Base-by-base conservation (phyloP, 2,113 vertebrate genomes). In the Anhinga rufa region DNA sequence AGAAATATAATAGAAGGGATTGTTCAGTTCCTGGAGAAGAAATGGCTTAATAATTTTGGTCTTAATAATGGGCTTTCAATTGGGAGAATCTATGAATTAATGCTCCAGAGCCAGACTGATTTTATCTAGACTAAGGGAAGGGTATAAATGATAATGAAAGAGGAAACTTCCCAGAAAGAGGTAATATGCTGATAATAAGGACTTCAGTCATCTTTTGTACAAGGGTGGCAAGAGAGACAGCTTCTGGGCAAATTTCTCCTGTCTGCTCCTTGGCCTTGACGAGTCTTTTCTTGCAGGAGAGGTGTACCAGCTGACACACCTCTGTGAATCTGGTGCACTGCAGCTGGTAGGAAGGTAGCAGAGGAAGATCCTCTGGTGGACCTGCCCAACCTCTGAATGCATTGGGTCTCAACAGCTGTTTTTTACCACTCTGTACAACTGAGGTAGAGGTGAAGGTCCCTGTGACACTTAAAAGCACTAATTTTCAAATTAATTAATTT, bases 361-460 rank as follows among this genome's bases (percentile, higher is more conserved):
- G 44, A 46, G 44, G 44, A 46, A 46, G 44, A 46, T 46, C 17
- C 7, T 48, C 42, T 75, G 34, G 7, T 32, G 36, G 25, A 24
- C 6, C 3, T 60, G 22, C 6, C 3, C 26, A 55, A 4, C 4
- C 7, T 55, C 25, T 58, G 38, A 6, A 17, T 46, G 13, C 0
- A 0, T 2, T 20, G 17, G 6, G 22, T 76, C 9, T 76, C 42
- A 44, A 40, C 8, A 31, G 28, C 2, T 62, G 5, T 1, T 79
- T 72, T 64, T 58, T 42, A 5, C 15, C 51, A 4, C 9, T 78
- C 17, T 4, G 1, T 76, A 9, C 25, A 18, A 26, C 15, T 69
- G 9, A 36, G 14, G 7, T 17, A 62, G 17, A 46, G 5, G 7
- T 77, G 6, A 84, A 62, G 3, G 11, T 71, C 9, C 7, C 6